A percentile compares a stretch with the other conserved stretches of the same genome.
These are phyloP conservation scores for Limnodromus scolopaceus DNA, from an alignment of 2,797 vertebrate species.

Conservation along the genomic window DNA sequence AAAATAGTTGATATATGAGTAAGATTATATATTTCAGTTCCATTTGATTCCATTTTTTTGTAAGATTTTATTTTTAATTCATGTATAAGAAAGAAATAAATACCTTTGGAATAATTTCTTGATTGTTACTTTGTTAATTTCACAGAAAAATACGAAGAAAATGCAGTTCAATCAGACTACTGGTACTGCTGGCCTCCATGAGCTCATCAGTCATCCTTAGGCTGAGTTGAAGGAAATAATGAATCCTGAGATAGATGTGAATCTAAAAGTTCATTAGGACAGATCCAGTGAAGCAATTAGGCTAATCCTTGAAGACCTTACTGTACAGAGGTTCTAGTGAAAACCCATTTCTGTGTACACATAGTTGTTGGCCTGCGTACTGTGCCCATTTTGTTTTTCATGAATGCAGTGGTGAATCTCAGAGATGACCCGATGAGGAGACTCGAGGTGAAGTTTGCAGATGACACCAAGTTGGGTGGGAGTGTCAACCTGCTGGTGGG, in stretches of 20 bases:
- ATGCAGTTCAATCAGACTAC: background rate
- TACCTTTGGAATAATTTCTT: background rate
- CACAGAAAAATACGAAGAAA: background rate
- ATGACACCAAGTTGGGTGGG: too few species aligned
- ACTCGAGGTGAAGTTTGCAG: background rate
- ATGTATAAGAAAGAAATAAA: slow-evolving; percentile 10
- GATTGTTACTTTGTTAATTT: background rate
- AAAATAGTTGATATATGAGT: background rate
- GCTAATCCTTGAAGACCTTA: background rate
- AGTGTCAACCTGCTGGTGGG: too few species aligned
- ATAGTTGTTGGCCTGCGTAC: background rate
- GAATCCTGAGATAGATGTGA: background rate
- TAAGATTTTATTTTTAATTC: background rate
- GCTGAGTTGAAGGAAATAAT: background rate
- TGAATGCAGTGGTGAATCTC: background rate
- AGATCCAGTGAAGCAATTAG: background rate
- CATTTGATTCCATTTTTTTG: background rate
- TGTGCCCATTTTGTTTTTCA: background rate
- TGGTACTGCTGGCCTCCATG: background rate
- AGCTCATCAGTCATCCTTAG: background rate
- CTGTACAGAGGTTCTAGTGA: background rate
- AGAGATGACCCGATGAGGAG: rapidly evolving
- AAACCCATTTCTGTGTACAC: background rate
- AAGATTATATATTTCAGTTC: background rate
- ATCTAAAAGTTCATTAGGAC: background rate